Base-by-base conservation (phyloP, 2,888 invertebrate species). In the Aspidapion aeneum region DNA sequence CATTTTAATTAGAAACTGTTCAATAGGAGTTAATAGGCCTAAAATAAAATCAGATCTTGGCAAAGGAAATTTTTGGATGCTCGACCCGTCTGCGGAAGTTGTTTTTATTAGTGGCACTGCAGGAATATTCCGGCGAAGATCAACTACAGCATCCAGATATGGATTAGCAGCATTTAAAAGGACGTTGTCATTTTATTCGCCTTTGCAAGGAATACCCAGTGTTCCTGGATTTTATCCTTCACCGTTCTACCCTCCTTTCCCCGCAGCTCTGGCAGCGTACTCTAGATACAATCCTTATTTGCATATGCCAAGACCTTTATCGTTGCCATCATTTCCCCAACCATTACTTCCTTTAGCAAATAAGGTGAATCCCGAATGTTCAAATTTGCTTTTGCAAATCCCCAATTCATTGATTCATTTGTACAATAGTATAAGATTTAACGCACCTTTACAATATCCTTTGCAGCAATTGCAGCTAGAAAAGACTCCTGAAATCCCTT, bases 31-130 rank as follows among this genome's bases (percentile, higher is more conserved):
- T n/a, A n/a, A n/a, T n/a, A n/a, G n/a, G n/a, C n/a, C n/a, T n/a
- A n/a, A n/a, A n/a, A n/a, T n/a, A n/a, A n/a, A n/a, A n/a, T n/a
- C n/a, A n/a, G n/a, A n/a, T n/a, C n/a, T n/a, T n/a, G n/a, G n/a
- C n/a, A n/a, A n/a, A n/a, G n/a, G n/a, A n/a, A n/a, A n/a, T n/a
- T n/a, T n/a, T n/a, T n/a, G n/a, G n/a, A n/a, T n/a, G n/a, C n/a
- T n/a, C n/a, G n/a, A n/a, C n/a, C n/a, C n/a, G n/a, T n/a, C n/a
- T n/a, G n/a, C n/a, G n/a, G n/a, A n/a, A n/a, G n/a, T n/a, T n/a
- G n/a, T n/a, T n/a, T n/a, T 97, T 78, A 99, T 99, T 74, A 98
- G 98, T 0, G 96, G 96, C 0, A 95, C 96, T 0, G 98, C 98
- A 0, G 98, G 98, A 0, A 99, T 99, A 81, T 82, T 99, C 58